Evolutionary conservation across 1,140 invertebrate species (phyloP), one percentile per base, ranked within the genome.

Genomic region (Hermetia illucens): DNA sequence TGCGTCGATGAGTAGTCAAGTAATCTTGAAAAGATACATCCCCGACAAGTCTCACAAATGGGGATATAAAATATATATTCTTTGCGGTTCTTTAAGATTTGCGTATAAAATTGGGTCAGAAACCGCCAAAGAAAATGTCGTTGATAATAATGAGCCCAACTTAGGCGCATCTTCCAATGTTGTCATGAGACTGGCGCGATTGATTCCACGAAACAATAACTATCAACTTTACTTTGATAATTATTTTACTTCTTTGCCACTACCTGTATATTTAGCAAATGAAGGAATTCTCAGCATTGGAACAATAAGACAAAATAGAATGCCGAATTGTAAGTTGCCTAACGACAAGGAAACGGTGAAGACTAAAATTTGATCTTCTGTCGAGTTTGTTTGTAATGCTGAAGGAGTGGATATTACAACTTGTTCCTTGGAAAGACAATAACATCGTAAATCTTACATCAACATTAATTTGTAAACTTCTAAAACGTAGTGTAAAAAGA

Each of bases 41-140:
- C 31, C 31, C 9, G 34, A 17, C 3, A 40, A 40, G 22, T 32
- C 20, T 5, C 29, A 40, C 6, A 34, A 40, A 22, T 40, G 30
- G 31, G 38, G 18, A 5, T 40, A 34, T 16, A 34, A 40, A 34
- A 13, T 40, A 19, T 63, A 43, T 48, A 58, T 61, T 10, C 38
- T 62, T n/a, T 47, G 52, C 53, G 57, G 54, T 12, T 50, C 57
- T 24, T 47, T 43, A 29, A 58, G 57, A 5, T 61, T 44, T 39
- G 51, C 49, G 1, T 62, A 59, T 43, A 51, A 61, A 44, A 46
- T 45, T 35, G 57, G 60, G 47, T 42, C 49, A 13, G 49, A 60
- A 40, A 51, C 50, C 39, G 55, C 46, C 15, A 24, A 30, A 21
- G 38, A 47, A 41, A 50, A 49, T 39, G 21, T 44, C 17, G 35